phyloP scores from a whole-genome alignment of 2,113 vertebrate genomes.

The Dryoscopus gambensis region DNA sequence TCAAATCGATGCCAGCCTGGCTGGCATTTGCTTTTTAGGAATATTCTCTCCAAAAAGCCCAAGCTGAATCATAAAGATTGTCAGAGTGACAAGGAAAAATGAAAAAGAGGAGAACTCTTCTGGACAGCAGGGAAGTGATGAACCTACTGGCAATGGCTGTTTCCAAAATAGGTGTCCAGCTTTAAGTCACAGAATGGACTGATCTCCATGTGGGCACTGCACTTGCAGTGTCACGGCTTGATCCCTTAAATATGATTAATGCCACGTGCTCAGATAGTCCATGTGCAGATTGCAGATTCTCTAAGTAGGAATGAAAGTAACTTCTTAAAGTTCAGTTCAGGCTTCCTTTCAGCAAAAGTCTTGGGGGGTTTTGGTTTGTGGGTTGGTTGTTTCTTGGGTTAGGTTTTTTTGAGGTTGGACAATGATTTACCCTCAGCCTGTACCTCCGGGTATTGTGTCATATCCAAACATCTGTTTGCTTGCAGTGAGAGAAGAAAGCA shows the following conservation, averaged over 20 bases:
- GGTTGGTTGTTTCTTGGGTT: background rate
- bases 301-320: background rate
- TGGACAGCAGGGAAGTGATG: background rate
- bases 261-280: background rate
- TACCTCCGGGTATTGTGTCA: background rate
- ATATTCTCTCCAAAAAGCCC: background rate
- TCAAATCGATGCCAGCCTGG: background rate
- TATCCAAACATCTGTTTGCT: background rate
- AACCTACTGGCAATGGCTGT: background rate
- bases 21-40: background rate
- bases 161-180: background rate
- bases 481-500: background rate
- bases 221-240: fast-evolving
- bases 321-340: background rate
- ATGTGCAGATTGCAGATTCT: background rate
- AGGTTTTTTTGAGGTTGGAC: background rate
- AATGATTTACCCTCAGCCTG: background rate
- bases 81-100: background rate
- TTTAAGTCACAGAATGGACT: background rate
- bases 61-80: background rate
- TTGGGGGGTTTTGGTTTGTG: background rate
- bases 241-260: background rate
- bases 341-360: background rate
- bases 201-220: background rate
- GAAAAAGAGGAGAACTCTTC: background rate